phyloP scores from a whole-genome alignment of 2,797 vertebrate genomes.

The Sebastiscus albofasciatus region DNA sequence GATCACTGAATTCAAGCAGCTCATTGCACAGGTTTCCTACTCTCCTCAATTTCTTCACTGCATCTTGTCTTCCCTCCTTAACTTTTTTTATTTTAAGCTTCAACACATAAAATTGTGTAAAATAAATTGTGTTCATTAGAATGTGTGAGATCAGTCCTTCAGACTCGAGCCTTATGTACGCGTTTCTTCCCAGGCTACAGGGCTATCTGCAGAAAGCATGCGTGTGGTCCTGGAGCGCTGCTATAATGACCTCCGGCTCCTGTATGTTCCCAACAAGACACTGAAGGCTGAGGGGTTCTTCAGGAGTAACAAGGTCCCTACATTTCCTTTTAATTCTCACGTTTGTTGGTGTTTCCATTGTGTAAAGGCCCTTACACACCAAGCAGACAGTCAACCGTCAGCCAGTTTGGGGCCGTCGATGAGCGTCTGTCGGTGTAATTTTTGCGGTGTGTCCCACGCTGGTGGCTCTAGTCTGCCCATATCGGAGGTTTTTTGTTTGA shows the following conservation, averaged over 20 bases:
- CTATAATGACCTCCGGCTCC: conserved; percentile 96
- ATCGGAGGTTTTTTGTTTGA: too few species aligned
- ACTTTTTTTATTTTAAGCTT: not conserved
- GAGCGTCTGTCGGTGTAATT: too few species aligned
- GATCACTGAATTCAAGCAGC: conserved; percentile 95
- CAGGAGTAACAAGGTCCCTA: conserved; percentile 96
- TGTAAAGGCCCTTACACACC: too few species aligned
- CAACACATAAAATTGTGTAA: not conserved
- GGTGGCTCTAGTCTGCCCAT: too few species aligned
- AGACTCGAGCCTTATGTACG: not conserved
- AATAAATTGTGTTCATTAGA: not conserved
- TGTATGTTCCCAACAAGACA: conserved; percentile 94
- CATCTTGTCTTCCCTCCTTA: not conserved
- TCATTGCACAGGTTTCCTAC: conserved; percentile 92
- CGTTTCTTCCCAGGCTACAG: conserved; percentile 82
- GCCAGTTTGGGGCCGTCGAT: too few species aligned
- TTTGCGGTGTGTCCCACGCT: too few species aligned
- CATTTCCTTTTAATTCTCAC: not conserved
- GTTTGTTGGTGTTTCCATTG: not conserved
- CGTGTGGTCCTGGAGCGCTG: conserved; percentile 96
- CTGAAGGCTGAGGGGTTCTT: conserved; percentile 99
- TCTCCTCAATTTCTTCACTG: not conserved
- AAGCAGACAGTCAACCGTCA: too few species aligned
- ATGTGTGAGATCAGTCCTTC: not conserved
- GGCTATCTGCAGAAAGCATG: conserved; percentile 92